A percentile compares a stretch with the other conserved stretches of the same genome.
phyloP scores from a whole-genome alignment of 1,140 invertebrate genomes.

The Nebria ingens region DNA sequence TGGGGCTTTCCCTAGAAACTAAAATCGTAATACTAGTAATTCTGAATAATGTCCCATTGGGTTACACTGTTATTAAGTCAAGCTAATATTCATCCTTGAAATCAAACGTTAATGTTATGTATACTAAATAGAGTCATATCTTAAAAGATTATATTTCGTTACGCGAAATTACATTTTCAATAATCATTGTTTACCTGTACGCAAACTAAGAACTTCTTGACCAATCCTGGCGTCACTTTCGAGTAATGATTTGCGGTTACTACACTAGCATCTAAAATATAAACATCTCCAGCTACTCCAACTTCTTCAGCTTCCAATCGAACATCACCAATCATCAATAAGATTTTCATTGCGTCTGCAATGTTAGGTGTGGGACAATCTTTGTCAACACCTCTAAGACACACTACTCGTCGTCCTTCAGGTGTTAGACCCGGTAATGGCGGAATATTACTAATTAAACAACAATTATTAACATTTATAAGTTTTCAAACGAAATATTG shows the following conservation, averaged over 20 bases:
- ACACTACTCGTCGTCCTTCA: conserved; percentile 62
- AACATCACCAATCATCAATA: conserved; percentile 68
- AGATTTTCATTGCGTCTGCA: conserved; percentile 62
- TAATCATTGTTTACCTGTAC: conserved; percentile 61
- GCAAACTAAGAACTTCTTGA: conserved; percentile 73
- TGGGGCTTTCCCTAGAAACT: too few species aligned
- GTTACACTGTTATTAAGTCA: neutral
- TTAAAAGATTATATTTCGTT: too few species aligned
- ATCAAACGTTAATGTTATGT: too few species aligned
- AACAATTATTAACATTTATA: conserved; percentile 7
- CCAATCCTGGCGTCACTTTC: conserved; percentile 59
- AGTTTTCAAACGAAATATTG: neutral
- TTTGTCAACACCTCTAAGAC: conserved; percentile 54
- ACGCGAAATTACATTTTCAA: too few species aligned
- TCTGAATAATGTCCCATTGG: too few species aligned
- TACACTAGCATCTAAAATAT: conserved; percentile 63
- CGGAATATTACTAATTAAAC: conserved; percentile 56
- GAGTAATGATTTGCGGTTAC: conserved; percentile 63
- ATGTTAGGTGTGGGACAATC: conserved; percentile 46
- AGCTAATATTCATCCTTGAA: too few species aligned
- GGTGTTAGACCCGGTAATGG: conserved; percentile 66
- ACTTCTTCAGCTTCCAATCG: conserved; percentile 60
- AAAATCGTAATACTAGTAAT: too few species aligned
- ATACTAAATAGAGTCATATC: too few species aligned
- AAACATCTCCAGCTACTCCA: conserved; percentile 72